Evolutionary conservation across 2,888 invertebrate species (phyloP), one percentile per base, ranked within the genome.

Genomic region (Caenorhabditis imperialis): DNA sequence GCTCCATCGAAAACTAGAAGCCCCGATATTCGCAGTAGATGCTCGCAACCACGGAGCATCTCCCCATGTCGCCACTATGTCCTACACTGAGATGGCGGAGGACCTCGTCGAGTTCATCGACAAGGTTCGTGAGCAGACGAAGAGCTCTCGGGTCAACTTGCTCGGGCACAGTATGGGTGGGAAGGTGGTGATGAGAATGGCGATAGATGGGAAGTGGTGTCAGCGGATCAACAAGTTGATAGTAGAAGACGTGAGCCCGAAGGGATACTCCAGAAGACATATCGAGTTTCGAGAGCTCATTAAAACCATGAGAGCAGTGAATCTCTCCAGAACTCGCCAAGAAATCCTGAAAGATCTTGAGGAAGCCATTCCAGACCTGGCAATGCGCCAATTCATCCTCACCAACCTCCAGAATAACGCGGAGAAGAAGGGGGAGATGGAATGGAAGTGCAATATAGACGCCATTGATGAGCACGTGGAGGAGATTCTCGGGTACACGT

Each of bases 11-110:
- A 57, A 76, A 38, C 67, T 87, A 25, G 73, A 71, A 16, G 91
- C 92, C 78, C 75, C 74, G n/a, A 69, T 95, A 0, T 91, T 94
- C 75, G 91, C 93, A 6, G 91, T 96, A 33, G 98, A 98, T 90
- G 93, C 94, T 6, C 91, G 97, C 88, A 97, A 98, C 90, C 98
- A 98, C 89, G 98, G 97, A 0, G 94, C 95, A 77, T 96, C 96
- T 87, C 93, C 93, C 0, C 95, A 96, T 88, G 90, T 92, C 0
- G 81, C 61, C 0, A 91, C 92, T 0, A 93, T 94, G 89, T 91
- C 91, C 23, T 96, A 95, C 87, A 89, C 90, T 10, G 91, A 92
- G 40, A 92, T 96, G 91, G 92, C 93, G 0, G 90, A 90, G 58
- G 97, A 97, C 89, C 86, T 96, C 4, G 88, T 91, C 10, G 89